These are phyloP conservation scores for Acronicta psi DNA, from an alignment of 2,888 invertebrate species.

Conservation along the genomic window DNA sequence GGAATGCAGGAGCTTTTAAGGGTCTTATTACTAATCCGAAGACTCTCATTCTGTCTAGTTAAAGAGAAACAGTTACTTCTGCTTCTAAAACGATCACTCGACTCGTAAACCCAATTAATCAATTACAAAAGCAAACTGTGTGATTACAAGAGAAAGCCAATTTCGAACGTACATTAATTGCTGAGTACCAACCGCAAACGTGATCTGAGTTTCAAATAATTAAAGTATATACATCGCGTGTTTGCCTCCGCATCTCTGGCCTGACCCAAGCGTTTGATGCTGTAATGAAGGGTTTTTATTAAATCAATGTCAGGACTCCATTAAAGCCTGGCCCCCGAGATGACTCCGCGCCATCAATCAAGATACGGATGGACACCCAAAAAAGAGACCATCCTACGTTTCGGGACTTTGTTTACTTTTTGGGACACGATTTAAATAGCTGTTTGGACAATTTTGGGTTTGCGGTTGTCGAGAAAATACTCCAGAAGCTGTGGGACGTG, in stretches of 20 bases:
- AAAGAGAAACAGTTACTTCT: slow-evolving; percentile 26
- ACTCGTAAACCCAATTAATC: slow-evolving; percentile 53
- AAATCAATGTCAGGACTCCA: slow-evolving; percentile 88
- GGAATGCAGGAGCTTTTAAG: slow-evolving; percentile 42
- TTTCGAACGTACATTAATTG: slow-evolving; percentile 64
- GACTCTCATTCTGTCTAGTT: slow-evolving; percentile 17
- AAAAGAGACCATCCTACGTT: slow-evolving; percentile 59
- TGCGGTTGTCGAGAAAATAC: slow-evolving; percentile 27
- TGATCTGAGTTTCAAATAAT: slow-evolving; percentile 66
- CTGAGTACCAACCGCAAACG: slow-evolving; percentile 52
- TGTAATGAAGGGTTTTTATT: slow-evolving; percentile 88
- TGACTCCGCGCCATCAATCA: slow-evolving; percentile 81
- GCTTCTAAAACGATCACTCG: slow-evolving; percentile 24
- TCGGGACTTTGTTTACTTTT: slow-evolving; percentile 64
- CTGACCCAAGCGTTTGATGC: slow-evolving; percentile 72
- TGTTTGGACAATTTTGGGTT: slow-evolving; percentile 48
- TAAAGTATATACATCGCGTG: slow-evolving; percentile 57
- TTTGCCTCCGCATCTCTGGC: slow-evolving; percentile 28
- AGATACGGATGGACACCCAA: slow-evolving; percentile 72
- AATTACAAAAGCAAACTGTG: slow-evolving; percentile 58
- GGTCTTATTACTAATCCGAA: slow-evolving; percentile 13
- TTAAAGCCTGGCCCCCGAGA: slow-evolving; percentile 77
- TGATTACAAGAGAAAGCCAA: slow-evolving; percentile 64
- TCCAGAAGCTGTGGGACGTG: background rate
- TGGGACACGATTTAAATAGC: slow-evolving; percentile 65